Evolutionary conservation across 2,888 invertebrate species (phyloP).

Genomic region (Pharmacophagus antenor): DNA sequence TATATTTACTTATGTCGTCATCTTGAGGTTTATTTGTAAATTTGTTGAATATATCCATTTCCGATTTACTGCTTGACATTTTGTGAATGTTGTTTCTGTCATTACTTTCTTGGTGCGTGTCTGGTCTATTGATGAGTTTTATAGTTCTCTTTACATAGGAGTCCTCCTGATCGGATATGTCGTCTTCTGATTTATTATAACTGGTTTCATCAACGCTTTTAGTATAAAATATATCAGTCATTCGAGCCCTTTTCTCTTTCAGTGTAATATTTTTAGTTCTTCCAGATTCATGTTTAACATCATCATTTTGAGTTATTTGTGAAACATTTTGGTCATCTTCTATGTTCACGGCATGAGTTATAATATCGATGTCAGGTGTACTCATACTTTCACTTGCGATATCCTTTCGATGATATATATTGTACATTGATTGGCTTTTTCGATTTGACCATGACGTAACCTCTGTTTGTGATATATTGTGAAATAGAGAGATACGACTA

Average conservation of each 20-base stretch:
- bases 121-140: slow-evolving; percentile 40
- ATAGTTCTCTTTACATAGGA: slow-evolving; percentile 39
- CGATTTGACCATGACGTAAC: slow-evolving; percentile 49
- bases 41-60: slow-evolving; percentile 75
- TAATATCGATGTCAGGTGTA: slow-evolving; percentile 27
- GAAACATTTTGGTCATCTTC: slow-evolving; percentile 5
- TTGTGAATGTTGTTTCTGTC: slow-evolving; percentile 45
- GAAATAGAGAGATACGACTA: slow-evolving; percentile 72
- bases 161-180: slow-evolving; percentile 37
- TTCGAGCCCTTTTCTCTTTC: slow-evolving; percentile 52
- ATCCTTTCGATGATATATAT: slow-evolving; percentile 48
- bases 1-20: slow-evolving; percentile 63
- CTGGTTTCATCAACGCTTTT: slow-evolving; percentile 47
- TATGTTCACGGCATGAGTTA: background rate
- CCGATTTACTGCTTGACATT: slow-evolving; percentile 69
- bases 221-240: slow-evolving; percentile 43
- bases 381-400: slow-evolving; percentile 27
- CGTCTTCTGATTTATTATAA: slow-evolving; percentile 25
- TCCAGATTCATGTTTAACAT: slow-evolving; percentile 20
- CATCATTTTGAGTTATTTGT: slow-evolving; percentile 1
- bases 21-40: slow-evolving; percentile 43
- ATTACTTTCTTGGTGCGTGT: slow-evolving; percentile 36
- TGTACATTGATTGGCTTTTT: slow-evolving; percentile 60
- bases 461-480: slow-evolving; percentile 66
- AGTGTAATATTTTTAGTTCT: slow-evolving; percentile 33